phyloP scores from a whole-genome alignment of 2,113 vertebrate species.

The Cephalopterus ornatus region DNA sequence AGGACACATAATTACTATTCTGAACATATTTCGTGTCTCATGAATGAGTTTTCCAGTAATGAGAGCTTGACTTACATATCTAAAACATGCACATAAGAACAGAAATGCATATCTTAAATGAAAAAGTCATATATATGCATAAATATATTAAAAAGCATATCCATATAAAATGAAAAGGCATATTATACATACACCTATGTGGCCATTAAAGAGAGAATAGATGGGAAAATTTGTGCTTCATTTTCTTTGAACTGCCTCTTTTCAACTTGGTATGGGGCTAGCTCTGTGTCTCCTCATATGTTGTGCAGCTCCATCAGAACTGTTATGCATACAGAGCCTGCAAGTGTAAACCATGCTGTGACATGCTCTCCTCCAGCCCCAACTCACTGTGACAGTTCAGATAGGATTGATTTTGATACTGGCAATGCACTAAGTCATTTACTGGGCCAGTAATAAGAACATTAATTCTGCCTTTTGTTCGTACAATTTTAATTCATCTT shows the following conservation, averaged over 20 bases:
- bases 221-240: neutral
- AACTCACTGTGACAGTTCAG: neutral
- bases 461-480: neutral
- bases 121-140: neutral
- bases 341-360: neutral
- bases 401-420: neutral
- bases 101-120: neutral
- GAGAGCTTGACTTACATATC: slow-evolving; percentile 51
- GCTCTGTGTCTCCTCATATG: neutral
- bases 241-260: neutral
- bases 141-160: neutral
- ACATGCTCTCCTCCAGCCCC: neutral
- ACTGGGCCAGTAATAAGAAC: neutral
- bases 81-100: slow-evolving; percentile 14
- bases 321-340: neutral
- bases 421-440: neutral
- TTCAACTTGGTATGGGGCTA: neutral
- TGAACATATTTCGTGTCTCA: slow-evolving; percentile 4
- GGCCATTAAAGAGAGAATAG: neutral
- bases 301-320: neutral
- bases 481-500: neutral
- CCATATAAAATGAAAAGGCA: neutral
- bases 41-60: slow-evolving; percentile 22
- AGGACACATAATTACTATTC: slow-evolving; percentile 19
- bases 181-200: neutral